Evolutionary conservation across 1,140 invertebrate genomes (phyloP).

Genomic region (Chironomus tepperi): DNA sequence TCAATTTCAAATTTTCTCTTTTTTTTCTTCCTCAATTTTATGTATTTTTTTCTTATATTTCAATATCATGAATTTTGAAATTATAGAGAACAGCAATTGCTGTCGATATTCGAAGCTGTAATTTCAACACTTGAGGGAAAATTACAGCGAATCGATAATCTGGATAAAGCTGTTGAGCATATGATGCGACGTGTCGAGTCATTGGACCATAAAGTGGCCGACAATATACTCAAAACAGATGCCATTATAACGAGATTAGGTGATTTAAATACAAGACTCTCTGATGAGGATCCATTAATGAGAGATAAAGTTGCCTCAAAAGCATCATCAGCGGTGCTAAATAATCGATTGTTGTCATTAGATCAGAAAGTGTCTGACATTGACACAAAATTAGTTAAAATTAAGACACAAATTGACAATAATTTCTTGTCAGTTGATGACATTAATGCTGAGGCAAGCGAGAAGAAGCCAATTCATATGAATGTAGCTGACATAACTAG

Average conservation of each 20-base stretch:
- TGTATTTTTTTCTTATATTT: too few relatives aligned
- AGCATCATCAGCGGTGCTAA: constrained; percentile 40
- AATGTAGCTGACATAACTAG: constrained; percentile 71
- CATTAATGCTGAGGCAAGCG: constrained; percentile 73
- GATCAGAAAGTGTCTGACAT: constrained; percentile 75
- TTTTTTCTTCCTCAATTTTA: constrained; percentile 31
- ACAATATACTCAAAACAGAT: constrained; percentile 76
- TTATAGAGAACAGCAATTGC: constrained; percentile 79
- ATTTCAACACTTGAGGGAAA: constrained; percentile 79
- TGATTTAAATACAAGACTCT: constrained; percentile 60
- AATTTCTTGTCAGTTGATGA: constrained; percentile 70
- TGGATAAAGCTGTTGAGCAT: constrained; percentile 77
- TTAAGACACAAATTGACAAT: constrained; percentile 72
- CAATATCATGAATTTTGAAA: constrained; percentile 26
- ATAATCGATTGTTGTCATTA: constrained; percentile 54
- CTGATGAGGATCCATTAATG: constrained; percentile 41
- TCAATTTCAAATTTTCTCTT: neutral
- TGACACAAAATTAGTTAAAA: constrained; percentile 62
- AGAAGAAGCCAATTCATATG: constrained; percentile 72
- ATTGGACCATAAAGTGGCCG: constrained; percentile 66
- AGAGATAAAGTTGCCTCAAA: constrained; percentile 24
- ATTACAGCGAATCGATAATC: constrained; percentile 73
- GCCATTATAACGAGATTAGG: constrained; percentile 64
- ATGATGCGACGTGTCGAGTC: constrained; percentile 72
- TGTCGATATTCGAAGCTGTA: constrained; percentile 80